Evolutionary conservation across 2,113 vertebrate genomes (phyloP).

Genomic region (Epinephelus moara): DNA sequence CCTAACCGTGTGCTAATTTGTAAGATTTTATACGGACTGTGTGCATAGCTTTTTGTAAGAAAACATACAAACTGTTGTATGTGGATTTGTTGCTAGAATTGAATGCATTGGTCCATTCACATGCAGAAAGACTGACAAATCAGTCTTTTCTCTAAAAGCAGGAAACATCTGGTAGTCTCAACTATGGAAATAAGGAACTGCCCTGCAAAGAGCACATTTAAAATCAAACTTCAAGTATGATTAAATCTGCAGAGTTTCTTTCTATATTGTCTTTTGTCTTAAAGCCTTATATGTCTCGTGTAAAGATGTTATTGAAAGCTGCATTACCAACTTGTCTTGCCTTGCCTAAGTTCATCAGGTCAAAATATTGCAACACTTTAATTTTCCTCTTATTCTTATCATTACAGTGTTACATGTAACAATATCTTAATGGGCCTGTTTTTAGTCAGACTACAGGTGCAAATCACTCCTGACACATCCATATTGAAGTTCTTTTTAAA

Average conservation of each 20-base stretch:
- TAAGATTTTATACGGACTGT: too few relatives aligned
- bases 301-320: neutral
- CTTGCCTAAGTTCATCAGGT: neutral
- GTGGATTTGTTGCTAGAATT: neutral
- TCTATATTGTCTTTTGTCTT: neutral
- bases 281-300: neutral
- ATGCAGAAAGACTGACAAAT: neutral
- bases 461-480: neutral
- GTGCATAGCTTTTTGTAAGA: too few relatives aligned
- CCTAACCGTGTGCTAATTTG: too few relatives aligned
- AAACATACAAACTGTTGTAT: too few relatives aligned
- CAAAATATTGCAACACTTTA: neutral
- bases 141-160: neutral
- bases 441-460: neutral
- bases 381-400: neutral
- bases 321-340: neutral
- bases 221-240: neutral
- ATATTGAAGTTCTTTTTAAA: neutral
- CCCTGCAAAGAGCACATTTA: neutral
- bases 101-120: neutral
- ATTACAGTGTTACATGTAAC: neutral
- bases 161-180: neutral
- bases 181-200: neutral
- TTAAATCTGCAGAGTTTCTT: neutral
- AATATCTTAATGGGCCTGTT: neutral